These are phyloP conservation scores for Pegea sp. DNA, from an alignment of 23 tunicate species.

Conservation along the genomic window DNA sequence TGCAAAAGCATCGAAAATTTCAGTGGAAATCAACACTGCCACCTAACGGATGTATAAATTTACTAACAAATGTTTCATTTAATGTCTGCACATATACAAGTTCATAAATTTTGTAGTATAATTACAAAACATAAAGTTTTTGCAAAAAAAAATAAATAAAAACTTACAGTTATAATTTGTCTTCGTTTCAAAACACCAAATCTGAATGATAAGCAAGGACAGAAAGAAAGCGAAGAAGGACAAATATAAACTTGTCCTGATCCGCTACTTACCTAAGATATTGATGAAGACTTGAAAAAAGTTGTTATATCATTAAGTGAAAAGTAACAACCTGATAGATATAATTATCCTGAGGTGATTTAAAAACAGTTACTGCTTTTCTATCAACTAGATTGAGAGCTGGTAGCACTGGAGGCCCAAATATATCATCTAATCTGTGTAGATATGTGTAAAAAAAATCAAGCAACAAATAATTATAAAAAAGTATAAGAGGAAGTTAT, in stretches of 20 bases:
- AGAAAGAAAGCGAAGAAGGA: constrained; percentile 35
- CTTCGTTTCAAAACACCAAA: constrained; percentile 71
- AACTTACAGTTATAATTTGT: constrained; percentile 54
- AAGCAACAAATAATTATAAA: not conserved
- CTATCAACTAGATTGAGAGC: constrained; percentile 63
- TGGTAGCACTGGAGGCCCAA: constrained; percentile 57
- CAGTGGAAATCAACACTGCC: no score
- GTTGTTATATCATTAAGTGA: not conserved
- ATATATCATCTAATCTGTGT: constrained; percentile 47
- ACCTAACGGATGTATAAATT: no score
- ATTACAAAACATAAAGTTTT: no score
- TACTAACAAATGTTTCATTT: no score
- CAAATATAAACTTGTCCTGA: constrained; percentile 49
- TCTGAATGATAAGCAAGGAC: constrained; percentile 74
- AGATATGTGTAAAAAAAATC: not conserved
- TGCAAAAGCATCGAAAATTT: no score
- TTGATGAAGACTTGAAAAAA: not conserved
- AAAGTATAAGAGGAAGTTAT: not conserved
- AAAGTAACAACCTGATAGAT: constrained; percentile 16
- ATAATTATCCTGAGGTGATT: constrained; percentile 23
- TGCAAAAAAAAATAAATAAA: not conserved
- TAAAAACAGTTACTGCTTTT: constrained; percentile 18
- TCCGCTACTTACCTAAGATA: constrained; percentile 28
- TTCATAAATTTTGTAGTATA: no score
- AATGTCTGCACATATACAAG: no score